phyloP scores from a whole-genome alignment of 1,140 invertebrate genomes.

The Drosophila jambulina region DNA sequence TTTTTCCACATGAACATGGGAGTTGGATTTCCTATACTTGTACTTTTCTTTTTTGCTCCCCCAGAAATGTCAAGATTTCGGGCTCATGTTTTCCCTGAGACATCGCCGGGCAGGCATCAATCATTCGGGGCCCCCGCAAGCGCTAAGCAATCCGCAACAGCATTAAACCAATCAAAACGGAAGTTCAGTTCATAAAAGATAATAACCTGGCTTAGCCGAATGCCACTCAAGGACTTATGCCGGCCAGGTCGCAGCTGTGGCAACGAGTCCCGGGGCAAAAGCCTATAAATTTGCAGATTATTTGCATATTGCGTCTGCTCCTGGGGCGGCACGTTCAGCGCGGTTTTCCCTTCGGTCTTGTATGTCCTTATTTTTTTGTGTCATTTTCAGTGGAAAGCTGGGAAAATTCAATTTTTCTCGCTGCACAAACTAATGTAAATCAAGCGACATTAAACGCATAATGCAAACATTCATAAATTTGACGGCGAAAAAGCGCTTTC shows the following conservation, averaged over 20 bases:
- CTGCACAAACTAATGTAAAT: constrained; percentile 73
- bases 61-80: constrained; percentile 72
- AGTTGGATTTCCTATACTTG: constrained; percentile 27
- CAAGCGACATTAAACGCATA: constrained; percentile 74
- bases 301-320: constrained; percentile 71
- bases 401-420: constrained; percentile 47
- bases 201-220: constrained; percentile 76
- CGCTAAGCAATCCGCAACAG: constrained; percentile 33
- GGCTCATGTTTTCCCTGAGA: constrained; percentile 47
- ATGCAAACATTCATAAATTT: constrained; percentile 71
- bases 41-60: not conserved
- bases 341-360: constrained; percentile 13
- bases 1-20: constrained; percentile 60
- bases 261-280: constrained; percentile 45
- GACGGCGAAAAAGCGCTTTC: constrained; percentile 6
- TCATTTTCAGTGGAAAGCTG: constrained; percentile 25
- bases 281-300: constrained; percentile 84
- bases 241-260: constrained; percentile 30
- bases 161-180: constrained; percentile 62
- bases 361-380: constrained; percentile 5
- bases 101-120: constrained; percentile 69
- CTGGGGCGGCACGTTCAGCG: constrained; percentile 56
- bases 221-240: constrained; percentile 65
- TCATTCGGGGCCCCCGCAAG: constrained; percentile 43
- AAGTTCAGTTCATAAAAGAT: constrained; percentile 81